Base-by-base conservation (phyloP, 2,888 invertebrate species). In the Gastracanthus pulcherrimus region DNA sequence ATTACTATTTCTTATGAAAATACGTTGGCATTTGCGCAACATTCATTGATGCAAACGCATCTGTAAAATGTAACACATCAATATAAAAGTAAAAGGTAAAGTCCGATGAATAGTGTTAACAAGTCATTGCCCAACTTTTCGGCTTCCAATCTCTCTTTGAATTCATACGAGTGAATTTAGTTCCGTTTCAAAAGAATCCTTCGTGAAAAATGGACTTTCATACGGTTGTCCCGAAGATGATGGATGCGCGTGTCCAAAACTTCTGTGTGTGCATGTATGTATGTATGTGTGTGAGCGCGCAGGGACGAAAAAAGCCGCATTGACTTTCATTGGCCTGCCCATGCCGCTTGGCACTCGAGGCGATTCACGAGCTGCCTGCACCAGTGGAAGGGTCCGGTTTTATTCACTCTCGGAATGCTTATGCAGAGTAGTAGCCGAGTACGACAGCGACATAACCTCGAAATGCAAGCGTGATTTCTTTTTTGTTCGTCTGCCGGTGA, bases 351-450 rank as follows among this genome's bases (percentile, higher is more conserved):
- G 64, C 72, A 51, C 51, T 72, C 72, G 72, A n/a, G n/a, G 11
- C 67, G 29, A 72, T 55, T 78, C 58, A n/a, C 45, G 29, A 16
- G 2, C 11, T 6, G 9, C 45, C 19, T 19, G 48, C 7, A 71
- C 58, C 34, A 31, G 67, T 6, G 38, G n/a, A n/a, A 62, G 62
- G 48, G n/a, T n/a, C 41, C 31, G 60, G 23, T 34, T 16, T 36
- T 36, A 48, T 26, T 4, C 58, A 36, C 58, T 45, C 51, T 31
- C 7, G 36, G 78, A 76, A 84, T 84, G 84, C 84, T 86, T 84
- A 85, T 85, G 84, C 82, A 81, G 83, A 83, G 48, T 72, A 81
- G 84, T 31, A 58, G 29, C 9, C 41, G 60, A 48, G 55, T 2
- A 3, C 23, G 19, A 1, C 3, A 34, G 69, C 36, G 26, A 34